Evolutionary conservation across 2,797 vertebrate genomes (phyloP).

Genomic region (Cossypha dichroa): DNA sequence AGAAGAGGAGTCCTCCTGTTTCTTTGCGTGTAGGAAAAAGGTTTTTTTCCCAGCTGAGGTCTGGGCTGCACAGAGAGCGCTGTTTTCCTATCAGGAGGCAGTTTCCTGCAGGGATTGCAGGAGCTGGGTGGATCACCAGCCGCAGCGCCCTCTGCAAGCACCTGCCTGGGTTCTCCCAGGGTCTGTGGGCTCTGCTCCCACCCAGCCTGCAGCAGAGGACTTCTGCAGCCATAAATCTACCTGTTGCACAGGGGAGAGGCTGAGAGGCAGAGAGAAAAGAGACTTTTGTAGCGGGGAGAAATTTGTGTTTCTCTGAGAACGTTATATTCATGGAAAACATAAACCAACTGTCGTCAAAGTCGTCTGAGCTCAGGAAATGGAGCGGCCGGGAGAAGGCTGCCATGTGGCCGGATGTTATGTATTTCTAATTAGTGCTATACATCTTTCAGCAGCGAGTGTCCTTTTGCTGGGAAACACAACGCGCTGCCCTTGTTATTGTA

Average conservation of each 20-base stretch:
- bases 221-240: slow-evolving; percentile 63
- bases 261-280: neutral
- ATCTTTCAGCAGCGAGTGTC: slow-evolving; percentile 97
- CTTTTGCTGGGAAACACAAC: slow-evolving; percentile 92
- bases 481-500: slow-evolving; percentile 86
- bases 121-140: neutral
- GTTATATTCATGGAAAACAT: slow-evolving; percentile 90
- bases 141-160: neutral
- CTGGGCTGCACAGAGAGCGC: rapidly evolving
- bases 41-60: neutral
- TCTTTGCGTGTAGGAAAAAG: neutral
- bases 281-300: slow-evolving; percentile 62
- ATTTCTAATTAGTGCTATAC: slow-evolving; percentile 99
- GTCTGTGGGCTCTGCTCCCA: neutral
- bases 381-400: slow-evolving; percentile 96
- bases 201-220: neutral
- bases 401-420: slow-evolving; percentile 99
- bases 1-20: neutral
- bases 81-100: neutral
- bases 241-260: slow-evolving; percentile 13
- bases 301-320: slow-evolving; percentile 77
- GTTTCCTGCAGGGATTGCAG: slow-evolving; percentile 12
- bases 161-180: neutral
- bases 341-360: slow-evolving; percentile 95
- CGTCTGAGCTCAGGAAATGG: slow-evolving; percentile 97